Evolutionary conservation across 2,113 vertebrate genomes (phyloP).

Genomic region (Dinomys branickii): DNA sequence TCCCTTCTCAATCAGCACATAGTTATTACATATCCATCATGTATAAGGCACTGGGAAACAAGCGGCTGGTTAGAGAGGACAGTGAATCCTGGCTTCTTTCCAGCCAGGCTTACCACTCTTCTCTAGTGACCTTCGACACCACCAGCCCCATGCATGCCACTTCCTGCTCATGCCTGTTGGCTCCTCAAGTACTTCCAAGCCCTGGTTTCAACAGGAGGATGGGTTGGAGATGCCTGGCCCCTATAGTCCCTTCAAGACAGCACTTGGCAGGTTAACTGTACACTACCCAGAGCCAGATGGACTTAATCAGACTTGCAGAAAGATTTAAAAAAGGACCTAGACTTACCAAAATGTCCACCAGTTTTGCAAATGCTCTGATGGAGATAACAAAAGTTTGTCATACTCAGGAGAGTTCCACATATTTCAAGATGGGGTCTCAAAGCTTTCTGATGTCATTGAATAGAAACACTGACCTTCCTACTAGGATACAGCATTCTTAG

Average conservation of each 20-base stretch:
- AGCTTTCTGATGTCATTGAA: not conserved
- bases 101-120: not conserved
- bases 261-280: constrained; percentile 75
- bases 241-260: constrained; percentile 51
- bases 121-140: not conserved
- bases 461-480: not conserved
- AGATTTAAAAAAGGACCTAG: constrained; percentile 62
- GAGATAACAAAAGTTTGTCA: constrained; percentile 38
- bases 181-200: not conserved
- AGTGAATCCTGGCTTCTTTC: not conserved
- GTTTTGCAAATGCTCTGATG: constrained; percentile 52
- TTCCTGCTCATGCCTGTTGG: not conserved
- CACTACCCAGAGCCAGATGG: constrained; percentile 71
- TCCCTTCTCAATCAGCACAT: constrained; percentile 61
- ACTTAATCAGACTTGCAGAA: constrained; percentile 70
- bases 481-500: not conserved
- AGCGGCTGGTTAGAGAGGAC: not conserved
- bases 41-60: constrained; percentile 26
- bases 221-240: constrained; percentile 39
- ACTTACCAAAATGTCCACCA: constrained; percentile 62
- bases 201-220: constrained; percentile 34
- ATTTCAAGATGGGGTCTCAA: not conserved
- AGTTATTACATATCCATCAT: constrained; percentile 28
- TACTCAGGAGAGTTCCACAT: not conserved
- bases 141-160: not conserved